Evolutionary conservation across 2,113 vertebrate species (phyloP), one percentile per base, ranked within the genome.

Genomic region (Theristicus caerulescens): DNA sequence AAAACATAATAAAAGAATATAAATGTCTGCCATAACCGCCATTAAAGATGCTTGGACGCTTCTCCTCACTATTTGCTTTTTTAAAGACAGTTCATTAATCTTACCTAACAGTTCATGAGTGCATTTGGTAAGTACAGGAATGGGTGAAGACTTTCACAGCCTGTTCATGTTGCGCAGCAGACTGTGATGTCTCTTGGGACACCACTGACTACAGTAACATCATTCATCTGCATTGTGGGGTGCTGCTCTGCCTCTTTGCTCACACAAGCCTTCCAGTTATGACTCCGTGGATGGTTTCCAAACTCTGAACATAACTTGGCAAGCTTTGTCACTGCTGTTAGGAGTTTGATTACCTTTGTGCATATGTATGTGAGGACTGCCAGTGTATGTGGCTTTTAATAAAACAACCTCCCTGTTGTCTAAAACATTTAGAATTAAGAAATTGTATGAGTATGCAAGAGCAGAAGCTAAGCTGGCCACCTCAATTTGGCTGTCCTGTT

Each of bases 281-380:
- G 77, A 82, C 65, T 90, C 54, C 0, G 0, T 95, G 91, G 91
- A 95, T 83, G 67, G 27, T 27, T 96, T 96, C 96, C 96, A 96
- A 86, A 96, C 67, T 12, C 88, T 94, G 65, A 92, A 44, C 49
- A 26, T 88, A 79, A 77, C 95, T 96, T 95, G 94, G 92, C 93
- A 92, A 88, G 90, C 88, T 86, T 78, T 77, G 71, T 65, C 71
- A 12, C 65, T 76, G 72, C 86, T 88, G 64, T 87, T 81, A 61
- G 83, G 72, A 77, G 76, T 95, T 90, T 59, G 83, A 94, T 94
- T 97, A 94, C 96, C 89, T 96, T 96, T 95, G 89, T 95, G 78
- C 78, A n/a, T 94, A 70, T 84, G 70, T 76, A 59, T 86, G 82
- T 47, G 25, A 66, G 52, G 72, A 13, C 65, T 71, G 78, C n/a